Base-by-base conservation (phyloP, 2,888 invertebrate genomes). In the Orthonychiurus folsomi region DNA sequence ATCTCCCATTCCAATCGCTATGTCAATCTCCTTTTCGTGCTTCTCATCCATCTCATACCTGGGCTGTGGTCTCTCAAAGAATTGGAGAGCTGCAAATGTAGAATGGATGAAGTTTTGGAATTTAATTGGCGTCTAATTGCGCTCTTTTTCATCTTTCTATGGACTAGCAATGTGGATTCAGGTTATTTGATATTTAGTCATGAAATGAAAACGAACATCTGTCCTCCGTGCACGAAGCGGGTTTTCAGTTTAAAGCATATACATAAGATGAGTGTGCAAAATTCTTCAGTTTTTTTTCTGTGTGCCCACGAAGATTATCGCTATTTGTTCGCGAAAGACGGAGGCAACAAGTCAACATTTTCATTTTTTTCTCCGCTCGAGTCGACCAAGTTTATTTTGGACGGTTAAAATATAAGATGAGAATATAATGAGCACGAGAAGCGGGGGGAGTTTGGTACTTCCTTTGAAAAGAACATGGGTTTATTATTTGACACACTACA, bases 151-250 rank as follows among this genome's bases (percentile, higher is more conserved):
- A n/a, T n/a, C n/a, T n/a, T n/a, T n/a, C 15, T 5, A 9, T 37
- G 37, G 37, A 15, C 37, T 37, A 15, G 5, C 57, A 66, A 66
- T 61, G 66, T 66, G 60, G 66, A 66, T 66, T 63, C 61, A 63
- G 56, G 63, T 63, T 66, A 61, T 59, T 56, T 63, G 52, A 21
- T 59, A 56, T 59, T 50, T 50, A 59, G 25, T 28, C 27, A 23
- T 50, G 50, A 59, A 59, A 53, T 50, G 18, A 57, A 47, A 53
- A 53, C 50, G 48, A 52, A 27, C 54, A 57, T 50, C 20, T 28
- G 23, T 57, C 20, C 15, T 21, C 21, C 18, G 27, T 24, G 21
- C 24, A 59, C 24, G 50, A 18, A 12, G 27, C 18, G 50, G 27
- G 50, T 59, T n/a, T 50, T 50, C 23, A 25, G n/a, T 54, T 9